phyloP scores from a whole-genome alignment of 1,140 invertebrate species.

The Calephelis virginiensis region DNA sequence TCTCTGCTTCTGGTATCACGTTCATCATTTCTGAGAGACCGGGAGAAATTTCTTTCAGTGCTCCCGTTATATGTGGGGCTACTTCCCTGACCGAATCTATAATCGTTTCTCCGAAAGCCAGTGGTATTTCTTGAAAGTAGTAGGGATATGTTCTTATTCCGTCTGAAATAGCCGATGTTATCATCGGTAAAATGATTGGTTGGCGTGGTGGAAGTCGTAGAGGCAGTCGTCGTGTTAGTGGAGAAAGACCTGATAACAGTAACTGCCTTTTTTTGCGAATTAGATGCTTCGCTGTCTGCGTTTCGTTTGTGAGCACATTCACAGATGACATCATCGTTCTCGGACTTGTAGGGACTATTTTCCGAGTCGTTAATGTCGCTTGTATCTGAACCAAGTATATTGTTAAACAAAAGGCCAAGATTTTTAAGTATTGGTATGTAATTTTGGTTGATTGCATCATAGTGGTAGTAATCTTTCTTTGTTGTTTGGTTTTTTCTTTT shows the following conservation, averaged over 20 bases:
- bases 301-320: slow-evolving; percentile 38
- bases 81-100: slow-evolving; percentile 65
- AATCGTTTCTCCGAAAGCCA: slow-evolving; percentile 66
- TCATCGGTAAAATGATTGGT: slow-evolving; percentile 60
- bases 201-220: slow-evolving; percentile 54
- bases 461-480: slow-evolving; percentile 47
- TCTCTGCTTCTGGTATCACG: slow-evolving; percentile 51
- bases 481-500: slow-evolving; percentile 41
- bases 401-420: slow-evolving; percentile 63
- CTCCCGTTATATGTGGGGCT: slow-evolving; percentile 62
- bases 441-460: slow-evolving; percentile 52
- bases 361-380: slow-evolving; percentile 39
- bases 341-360: slow-evolving; percentile 25
- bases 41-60: slow-evolving; percentile 65
- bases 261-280: slow-evolving; percentile 57
- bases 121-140: slow-evolving; percentile 70
- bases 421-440: slow-evolving; percentile 64
- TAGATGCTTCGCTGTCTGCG: slow-evolving; percentile 28
- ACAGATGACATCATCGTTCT: slow-evolving; percentile 36
- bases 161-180: slow-evolving; percentile 65
- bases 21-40: slow-evolving; percentile 69
- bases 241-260: slow-evolving; percentile 47
- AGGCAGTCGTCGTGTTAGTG: slow-evolving; percentile 41
- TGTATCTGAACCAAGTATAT: slow-evolving; percentile 51
- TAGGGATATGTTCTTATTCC: slow-evolving; percentile 68